Percentiles rank a stretch among this genome's conserved stretches.
Evolutionary conservation across 2,113 vertebrate species (phyloP).

Genomic region (Chaenogobius annularis): DNA sequence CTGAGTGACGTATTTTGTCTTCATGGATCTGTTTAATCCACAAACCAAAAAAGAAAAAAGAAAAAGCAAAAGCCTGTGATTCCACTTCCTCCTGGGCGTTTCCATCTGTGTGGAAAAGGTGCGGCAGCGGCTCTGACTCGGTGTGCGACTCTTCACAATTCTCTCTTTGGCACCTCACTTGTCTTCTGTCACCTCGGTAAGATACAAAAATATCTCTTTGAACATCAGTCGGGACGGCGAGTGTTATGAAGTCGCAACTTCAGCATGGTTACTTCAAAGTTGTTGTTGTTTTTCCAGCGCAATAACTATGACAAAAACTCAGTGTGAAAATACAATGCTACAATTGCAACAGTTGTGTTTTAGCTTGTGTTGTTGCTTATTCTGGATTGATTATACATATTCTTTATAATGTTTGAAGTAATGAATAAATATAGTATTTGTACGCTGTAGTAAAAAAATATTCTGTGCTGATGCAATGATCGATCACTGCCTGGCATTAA

Average conservation of each 20-base stretch:
- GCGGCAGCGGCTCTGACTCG: slow-evolving; percentile 14
- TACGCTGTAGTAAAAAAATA: too few relatives aligned
- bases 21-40: too few relatives aligned
- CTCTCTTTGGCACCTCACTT: background rate
- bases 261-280: background rate
- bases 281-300: background rate
- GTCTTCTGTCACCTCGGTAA: slow-evolving; percentile 34
- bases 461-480: too few relatives aligned
- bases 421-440: too few relatives aligned
- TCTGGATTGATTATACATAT: background rate
- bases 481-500: too few relatives aligned
- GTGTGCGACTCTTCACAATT: slow-evolving; percentile 9
- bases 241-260: background rate
- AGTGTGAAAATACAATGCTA: background rate
- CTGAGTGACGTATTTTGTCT: too few relatives aligned
- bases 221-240: background rate
- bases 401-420: background rate
- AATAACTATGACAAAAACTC: too few relatives aligned
- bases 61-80: slow-evolving; percentile 9
- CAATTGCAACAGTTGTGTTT: too few relatives aligned
- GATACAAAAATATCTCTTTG: background rate
- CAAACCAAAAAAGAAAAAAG: too few relatives aligned
- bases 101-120: slow-evolving; percentile 36
- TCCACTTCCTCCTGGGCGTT: slow-evolving; percentile 45
- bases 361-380: background rate